These are phyloP conservation scores for Oscarella lobularis DNA, from an alignment of 37 sponge, comb jelly and placozoan genomes.

Conservation along the genomic window DNA sequence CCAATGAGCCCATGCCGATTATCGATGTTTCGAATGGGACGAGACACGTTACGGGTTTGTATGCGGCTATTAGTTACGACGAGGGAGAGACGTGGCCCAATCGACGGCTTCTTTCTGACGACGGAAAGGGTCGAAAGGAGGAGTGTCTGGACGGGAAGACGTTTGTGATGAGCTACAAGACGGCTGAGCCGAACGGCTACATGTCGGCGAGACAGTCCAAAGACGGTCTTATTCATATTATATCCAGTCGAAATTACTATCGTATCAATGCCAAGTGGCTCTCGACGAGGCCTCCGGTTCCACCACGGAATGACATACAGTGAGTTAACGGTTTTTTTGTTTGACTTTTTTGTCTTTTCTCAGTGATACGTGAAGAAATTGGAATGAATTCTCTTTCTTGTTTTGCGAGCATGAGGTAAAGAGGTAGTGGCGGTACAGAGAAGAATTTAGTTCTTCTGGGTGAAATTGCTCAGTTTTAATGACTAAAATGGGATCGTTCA, in stretches of 20 bases:
- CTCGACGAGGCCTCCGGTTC: not conserved
- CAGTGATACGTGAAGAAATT: too few species aligned
- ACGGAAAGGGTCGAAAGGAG: slow-evolving; percentile 2
- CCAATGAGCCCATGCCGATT: not conserved
- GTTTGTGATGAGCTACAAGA: slow-evolving; percentile 5
- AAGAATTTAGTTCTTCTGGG: too few species aligned
- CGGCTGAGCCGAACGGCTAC: not conserved
- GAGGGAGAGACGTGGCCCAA: not conserved
- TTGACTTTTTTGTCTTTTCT: too few species aligned
- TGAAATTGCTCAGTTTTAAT: too few species aligned
- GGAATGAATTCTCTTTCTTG: too few species aligned
- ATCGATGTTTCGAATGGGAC: not conserved
- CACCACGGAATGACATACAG: too few species aligned
- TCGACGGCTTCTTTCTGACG: not conserved
- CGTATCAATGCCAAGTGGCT: slow-evolving; percentile 4
- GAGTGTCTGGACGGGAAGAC: not conserved
- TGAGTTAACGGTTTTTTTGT: too few species aligned
- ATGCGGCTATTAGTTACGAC: not conserved
- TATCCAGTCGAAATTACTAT: not conserved
- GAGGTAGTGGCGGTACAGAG: too few species aligned
- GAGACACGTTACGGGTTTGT: not conserved
- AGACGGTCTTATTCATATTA: not conserved
- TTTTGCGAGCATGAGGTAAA: too few species aligned
- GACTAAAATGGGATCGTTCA: too few species aligned
- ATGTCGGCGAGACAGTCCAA: not conserved